Evolutionary conservation across 1,140 invertebrate genomes (phyloP).

Genomic region (Leptopilina boulardi): DNA sequence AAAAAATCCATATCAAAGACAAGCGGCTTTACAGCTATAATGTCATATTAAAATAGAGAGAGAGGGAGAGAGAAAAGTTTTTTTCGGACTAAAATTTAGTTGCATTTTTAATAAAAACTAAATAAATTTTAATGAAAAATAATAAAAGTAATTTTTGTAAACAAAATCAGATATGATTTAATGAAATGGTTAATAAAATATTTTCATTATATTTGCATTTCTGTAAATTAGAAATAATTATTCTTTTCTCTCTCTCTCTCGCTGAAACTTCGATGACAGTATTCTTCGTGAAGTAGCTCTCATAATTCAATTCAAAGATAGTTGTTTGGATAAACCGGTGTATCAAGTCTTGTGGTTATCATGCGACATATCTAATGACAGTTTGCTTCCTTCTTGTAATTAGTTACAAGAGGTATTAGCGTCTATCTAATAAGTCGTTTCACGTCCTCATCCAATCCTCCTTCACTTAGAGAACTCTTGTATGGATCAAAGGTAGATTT

Average conservation of each 20-base stretch:
- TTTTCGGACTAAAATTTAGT: too few species aligned
- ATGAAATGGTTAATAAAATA: too few species aligned
- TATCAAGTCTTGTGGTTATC: constrained; percentile 47
- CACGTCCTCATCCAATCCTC: constrained; percentile 41
- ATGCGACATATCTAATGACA: constrained; percentile 51
- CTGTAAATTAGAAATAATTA: background rate
- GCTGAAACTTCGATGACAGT: constrained; percentile 39
- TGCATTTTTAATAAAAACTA: too few species aligned
- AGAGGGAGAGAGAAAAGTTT: too few species aligned
- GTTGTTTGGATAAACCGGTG: constrained; percentile 25
- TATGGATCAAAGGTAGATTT: background rate
- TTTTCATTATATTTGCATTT: too few species aligned
- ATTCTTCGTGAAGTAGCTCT: constrained; percentile 38
- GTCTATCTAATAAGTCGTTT: constrained; percentile 58
- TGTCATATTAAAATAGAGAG: constrained; percentile 46
- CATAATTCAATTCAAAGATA: constrained; percentile 39
- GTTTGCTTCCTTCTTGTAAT: constrained; percentile 59
- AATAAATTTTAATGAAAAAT: too few species aligned
- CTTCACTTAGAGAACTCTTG: background rate
- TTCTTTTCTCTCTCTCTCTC: background rate
- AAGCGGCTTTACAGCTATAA: constrained; percentile 50
- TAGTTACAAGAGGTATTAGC: constrained; percentile 56
- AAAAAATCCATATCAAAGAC: constrained; percentile 40
- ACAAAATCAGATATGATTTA: too few species aligned
- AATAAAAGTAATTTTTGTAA: too few species aligned